Evolutionary conservation across 2,888 invertebrate genomes (phyloP).

Genomic region (Gerris lacustris): DNA sequence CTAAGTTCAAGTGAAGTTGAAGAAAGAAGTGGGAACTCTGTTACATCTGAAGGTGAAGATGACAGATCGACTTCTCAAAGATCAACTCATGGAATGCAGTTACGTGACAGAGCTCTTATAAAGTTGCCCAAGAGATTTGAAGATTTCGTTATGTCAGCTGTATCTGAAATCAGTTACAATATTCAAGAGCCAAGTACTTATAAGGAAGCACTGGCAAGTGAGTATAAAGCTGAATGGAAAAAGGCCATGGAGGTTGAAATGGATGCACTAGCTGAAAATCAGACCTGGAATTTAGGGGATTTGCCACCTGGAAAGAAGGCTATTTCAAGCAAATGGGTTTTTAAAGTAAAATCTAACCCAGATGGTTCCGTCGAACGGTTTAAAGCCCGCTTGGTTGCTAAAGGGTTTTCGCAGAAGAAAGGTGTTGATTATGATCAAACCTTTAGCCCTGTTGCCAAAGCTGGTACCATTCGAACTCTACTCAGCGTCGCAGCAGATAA

Average conservation of each 20-base stretch:
- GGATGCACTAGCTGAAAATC: slow-evolving; percentile 21
- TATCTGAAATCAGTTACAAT: background rate
- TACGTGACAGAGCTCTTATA: background rate
- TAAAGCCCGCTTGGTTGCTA: slow-evolving; percentile 32
- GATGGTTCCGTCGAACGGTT: slow-evolving; percentile 31
- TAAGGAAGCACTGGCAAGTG: slow-evolving; percentile 9
- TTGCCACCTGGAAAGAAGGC: slow-evolving; percentile 26
- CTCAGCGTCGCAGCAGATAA: slow-evolving; percentile 29
- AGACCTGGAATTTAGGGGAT: background rate
- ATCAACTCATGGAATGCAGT: too few species aligned
- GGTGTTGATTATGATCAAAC: slow-evolving; percentile 33
- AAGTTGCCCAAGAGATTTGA: background rate
- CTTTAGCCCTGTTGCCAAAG: slow-evolving; percentile 32
- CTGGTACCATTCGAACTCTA: slow-evolving; percentile 29
- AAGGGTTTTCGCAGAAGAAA: slow-evolving; percentile 29
- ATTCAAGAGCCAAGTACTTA: slow-evolving; percentile 11
- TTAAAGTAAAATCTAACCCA: slow-evolving; percentile 30
- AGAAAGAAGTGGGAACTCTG: too few species aligned
- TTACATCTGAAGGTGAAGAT: too few species aligned
- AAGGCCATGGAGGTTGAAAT: slow-evolving; percentile 31
- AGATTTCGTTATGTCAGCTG: background rate
- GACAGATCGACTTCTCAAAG: too few species aligned
- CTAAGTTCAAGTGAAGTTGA: too few species aligned
- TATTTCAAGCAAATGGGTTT: slow-evolving; percentile 32
- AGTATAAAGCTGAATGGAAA: slow-evolving; percentile 22